Base-by-base conservation (phyloP, 2,797 vertebrate species). In the Enteromius afrohamiltoni region DNA sequence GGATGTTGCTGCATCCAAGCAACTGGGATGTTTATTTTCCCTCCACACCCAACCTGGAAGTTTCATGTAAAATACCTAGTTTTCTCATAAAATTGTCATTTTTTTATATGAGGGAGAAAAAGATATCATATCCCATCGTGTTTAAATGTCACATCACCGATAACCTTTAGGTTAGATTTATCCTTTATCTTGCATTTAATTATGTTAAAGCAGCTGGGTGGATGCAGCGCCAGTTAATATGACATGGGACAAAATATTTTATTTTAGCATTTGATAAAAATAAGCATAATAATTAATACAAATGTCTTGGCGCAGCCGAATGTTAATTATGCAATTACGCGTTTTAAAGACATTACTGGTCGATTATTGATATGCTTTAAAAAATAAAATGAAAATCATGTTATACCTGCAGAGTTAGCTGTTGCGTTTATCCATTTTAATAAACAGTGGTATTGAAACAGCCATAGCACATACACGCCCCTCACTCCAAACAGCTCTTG, bases 381-480 rank as follows among this genome's bases (percentile, higher is more conserved):
- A 13, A 14, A 23, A 82, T 10, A 23, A 0, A 53, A 55, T 8
- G 9, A 40, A 65, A 21, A 31, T 3, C 4, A 74, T 76, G 37
- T 80, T 62, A 65, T 75, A 65, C 67, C 40, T 75, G 76, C 64
- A 69, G 51, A 40, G 26, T 60, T 70, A 67, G 69, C 78, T 77
- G 55, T 62, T 77, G 77, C 71, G 29, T 85, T 80, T 65, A 89
- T 65, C 60, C 55, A 47, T 73, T 62, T 70, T 74, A 85, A 76
- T 45, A 26, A 78, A 9, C 74, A 45, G n/a, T 10, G 34, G 88
- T 89, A 90, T 90, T 89, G 85, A 88, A 88, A 82, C 80, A 73
- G 23, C 67, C 47, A 70, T 62, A n/a, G 70, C 71, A 60, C 53
- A 23, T 37, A 93, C 93, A 93, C 94, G 92, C 93, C 93, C 93